Evolutionary conservation across 1,140 invertebrate genomes (phyloP).

Genomic region (Zaprionus nigranus): DNA sequence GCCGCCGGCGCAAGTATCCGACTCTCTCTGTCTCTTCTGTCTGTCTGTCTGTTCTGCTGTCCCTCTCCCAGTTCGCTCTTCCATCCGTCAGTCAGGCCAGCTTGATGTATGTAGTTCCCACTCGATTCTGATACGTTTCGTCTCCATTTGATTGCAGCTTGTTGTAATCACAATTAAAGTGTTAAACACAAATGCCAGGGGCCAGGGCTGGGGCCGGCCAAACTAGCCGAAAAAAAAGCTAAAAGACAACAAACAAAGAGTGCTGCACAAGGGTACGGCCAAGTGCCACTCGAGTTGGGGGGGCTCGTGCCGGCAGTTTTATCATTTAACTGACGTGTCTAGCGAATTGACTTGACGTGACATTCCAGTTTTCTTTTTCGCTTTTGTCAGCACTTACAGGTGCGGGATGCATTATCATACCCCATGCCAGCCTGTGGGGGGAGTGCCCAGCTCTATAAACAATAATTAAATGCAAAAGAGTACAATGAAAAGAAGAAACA

Average conservation of each 20-base stretch:
- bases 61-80: not conserved
- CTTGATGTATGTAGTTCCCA: not conserved
- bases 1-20: conserved; percentile 61
- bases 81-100: conserved; percentile 36
- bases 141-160: conserved; percentile 74
- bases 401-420: not conserved
- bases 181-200: conserved; percentile 79
- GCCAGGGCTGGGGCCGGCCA: conserved; percentile 60
- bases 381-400: conserved; percentile 2
- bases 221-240: conserved; percentile 64
- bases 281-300: conserved; percentile 52
- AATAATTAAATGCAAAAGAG: not conserved
- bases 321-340: conserved; percentile 73
- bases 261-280: conserved; percentile 59
- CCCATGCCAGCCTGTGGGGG: not conserved
- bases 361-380: conserved; percentile 46
- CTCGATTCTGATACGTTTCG: conserved; percentile 38
- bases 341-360: conserved; percentile 56
- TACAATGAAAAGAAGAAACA: not conserved
- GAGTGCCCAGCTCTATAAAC: not conserved
- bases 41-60: not conserved
- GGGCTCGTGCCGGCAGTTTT: conserved; percentile 47
- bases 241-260: conserved; percentile 8
- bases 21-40: not conserved
- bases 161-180: conserved; percentile 83